phyloP scores from a whole-genome alignment of 2,797 vertebrate species.

The Gallinago solitaria region DNA sequence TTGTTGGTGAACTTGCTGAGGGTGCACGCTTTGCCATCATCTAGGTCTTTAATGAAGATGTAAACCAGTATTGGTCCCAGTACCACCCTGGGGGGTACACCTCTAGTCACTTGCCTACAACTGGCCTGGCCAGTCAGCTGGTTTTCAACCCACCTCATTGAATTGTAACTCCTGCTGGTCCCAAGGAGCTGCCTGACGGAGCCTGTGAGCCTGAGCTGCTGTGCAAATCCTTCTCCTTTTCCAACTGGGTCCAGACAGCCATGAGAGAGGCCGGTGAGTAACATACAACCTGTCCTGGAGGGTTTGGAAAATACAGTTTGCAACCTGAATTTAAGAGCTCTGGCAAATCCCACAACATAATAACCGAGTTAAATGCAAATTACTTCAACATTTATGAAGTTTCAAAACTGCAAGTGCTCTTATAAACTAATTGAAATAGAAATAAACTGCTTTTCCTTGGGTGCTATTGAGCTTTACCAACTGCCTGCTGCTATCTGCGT shows the following conservation, averaged over 20 bases:
- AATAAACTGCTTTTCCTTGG: not conserved
- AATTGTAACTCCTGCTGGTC: not conserved
- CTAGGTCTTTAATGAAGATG: not conserved
- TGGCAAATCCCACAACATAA: not conserved
- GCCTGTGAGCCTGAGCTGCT: not conserved
- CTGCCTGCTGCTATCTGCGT: not conserved
- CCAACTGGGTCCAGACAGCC: not conserved
- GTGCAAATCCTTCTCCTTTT: not conserved
- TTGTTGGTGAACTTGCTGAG: not conserved
- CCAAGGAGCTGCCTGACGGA: not conserved
- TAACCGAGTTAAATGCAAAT: constrained; percentile 49
- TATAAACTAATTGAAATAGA: constrained; percentile 5
- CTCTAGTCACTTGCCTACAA: not conserved
- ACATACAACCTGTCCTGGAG: not conserved
- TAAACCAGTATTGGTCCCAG: not conserved
- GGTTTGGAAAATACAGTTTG: constrained; percentile 59
- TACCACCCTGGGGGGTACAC: not conserved
- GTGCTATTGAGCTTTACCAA: not conserved
- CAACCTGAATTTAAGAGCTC: constrained; percentile 20
- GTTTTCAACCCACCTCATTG: not conserved
- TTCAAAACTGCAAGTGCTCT: not conserved
- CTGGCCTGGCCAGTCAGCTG: not conserved
- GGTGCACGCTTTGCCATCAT: not conserved
- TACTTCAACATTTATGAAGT: not conserved
- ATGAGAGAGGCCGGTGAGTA: not conserved